Base-by-base conservation (phyloP, 2,888 invertebrate species). In the Plusia festucae region DNA sequence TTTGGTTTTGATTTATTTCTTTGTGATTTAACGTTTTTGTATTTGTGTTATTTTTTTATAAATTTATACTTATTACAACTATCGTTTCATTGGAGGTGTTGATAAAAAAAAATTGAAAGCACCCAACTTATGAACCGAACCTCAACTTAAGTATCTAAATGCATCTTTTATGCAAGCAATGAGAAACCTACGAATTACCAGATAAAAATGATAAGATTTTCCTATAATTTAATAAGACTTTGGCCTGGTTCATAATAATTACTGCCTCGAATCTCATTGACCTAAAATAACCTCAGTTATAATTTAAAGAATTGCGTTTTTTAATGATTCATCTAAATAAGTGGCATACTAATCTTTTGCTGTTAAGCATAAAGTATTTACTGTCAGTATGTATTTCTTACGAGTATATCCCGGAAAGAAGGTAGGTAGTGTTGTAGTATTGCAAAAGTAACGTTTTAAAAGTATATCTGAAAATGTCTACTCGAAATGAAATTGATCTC, bases 1-100 rank as follows among this genome's bases (percentile, higher is more conserved):
- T 69, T 2, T 79, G 79, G 72, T 69, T 52, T 70, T 69, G 65
- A 61, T 5, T n/a, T n/a, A 44, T 11, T 27, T 30, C 9, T 20
- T 24, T 57, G 20, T 44, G n/a, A 13, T 49, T 61, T 66, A 24
- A 22, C 56, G 15, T 27, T 34, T 57, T 49, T 49, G 18, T 49
- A 11, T 16, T 16, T 46, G 16, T 46, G 8, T 18, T 18, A 11
- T 49, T 18, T 49, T 49, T 44, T 7, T 49, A 49, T 3, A 11
- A 0, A 18, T 3, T 4, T 49, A 20, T 49, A 18, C 20, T 20
- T 49, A 49, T 20, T 49, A 20, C 20, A 49, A 18, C n/a, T 18
- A 0, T 13, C 3, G 0, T 44, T 16, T 16, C 44, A 44, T 44
- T 16, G 7, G 13, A 4, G 13, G 0, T 34, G 0, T 16, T 16